A percentile compares a stretch with the other conserved stretches of the same genome.
phyloP scores from a whole-genome alignment of 2,113 vertebrate species.

The Labrus mixtus region DNA sequence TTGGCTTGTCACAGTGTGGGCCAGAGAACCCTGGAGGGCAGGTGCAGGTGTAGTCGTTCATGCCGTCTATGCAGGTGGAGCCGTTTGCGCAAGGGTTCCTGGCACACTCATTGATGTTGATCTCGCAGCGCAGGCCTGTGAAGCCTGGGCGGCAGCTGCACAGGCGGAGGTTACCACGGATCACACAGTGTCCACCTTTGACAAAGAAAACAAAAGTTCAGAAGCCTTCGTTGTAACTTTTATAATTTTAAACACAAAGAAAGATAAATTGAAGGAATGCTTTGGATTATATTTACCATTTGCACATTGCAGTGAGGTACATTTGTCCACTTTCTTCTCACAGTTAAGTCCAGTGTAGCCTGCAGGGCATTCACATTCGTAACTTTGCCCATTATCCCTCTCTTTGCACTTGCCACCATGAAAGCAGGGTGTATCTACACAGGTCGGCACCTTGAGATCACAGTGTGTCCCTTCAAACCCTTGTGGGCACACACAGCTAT shows the following conservation, averaged over 20 bases:
- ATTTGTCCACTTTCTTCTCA: slow-evolving; percentile 95
- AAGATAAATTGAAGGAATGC: neutral
- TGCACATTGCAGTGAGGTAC: slow-evolving; percentile 91
- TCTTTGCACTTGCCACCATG: slow-evolving; percentile 91
- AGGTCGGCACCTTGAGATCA: slow-evolving; percentile 92
- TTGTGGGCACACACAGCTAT: slow-evolving; percentile 88
- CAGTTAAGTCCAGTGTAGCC: slow-evolving; percentile 97
- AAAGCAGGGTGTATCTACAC: slow-evolving; percentile 93
- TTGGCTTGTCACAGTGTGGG: slow-evolving; percentile 90
- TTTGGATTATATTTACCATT: slow-evolving; percentile 87
- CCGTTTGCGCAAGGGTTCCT: slow-evolving; percentile 91
- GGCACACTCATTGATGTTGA: slow-evolving; percentile 91
- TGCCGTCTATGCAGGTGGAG: slow-evolving; percentile 92
- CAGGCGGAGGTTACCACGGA: slow-evolving; percentile 85
- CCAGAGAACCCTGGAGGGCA: slow-evolving; percentile 92
- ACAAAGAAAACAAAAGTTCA: neutral
- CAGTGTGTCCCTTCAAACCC: slow-evolving; percentile 94
- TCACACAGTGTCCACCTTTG: slow-evolving; percentile 91
- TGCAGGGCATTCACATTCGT: slow-evolving; percentile 90
- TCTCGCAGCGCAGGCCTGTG: slow-evolving; percentile 90
- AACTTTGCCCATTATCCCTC: slow-evolving; percentile 88
- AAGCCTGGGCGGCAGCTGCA: slow-evolving; percentile 95
- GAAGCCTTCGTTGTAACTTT: neutral
- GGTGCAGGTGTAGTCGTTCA: slow-evolving; percentile 91
- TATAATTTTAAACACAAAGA: neutral